Evolutionary conservation across 2,888 invertebrate genomes (phyloP), one percentile per base, ranked within the genome.

Genomic region (Drosophila trichaetosa): DNA sequence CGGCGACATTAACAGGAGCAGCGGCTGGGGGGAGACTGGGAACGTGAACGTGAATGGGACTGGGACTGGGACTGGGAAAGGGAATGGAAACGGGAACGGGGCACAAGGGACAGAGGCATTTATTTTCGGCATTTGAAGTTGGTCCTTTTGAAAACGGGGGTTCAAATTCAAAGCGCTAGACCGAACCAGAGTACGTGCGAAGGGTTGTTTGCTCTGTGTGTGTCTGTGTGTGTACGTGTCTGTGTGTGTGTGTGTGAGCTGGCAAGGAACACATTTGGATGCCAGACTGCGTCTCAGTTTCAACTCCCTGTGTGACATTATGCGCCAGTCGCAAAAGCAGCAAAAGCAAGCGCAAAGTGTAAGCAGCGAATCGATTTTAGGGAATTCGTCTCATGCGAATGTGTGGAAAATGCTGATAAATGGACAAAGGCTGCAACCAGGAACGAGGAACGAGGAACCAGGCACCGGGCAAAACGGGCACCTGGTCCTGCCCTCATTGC

Each of bases 391-490:
- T 90, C 90, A 82, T 84, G 79, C 82, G 89, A 80, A 68, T 90
- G 90, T 90, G 90, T 89, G 90, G 84, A 86, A 91, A 91, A 91
- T 86, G 89, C 90, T 91, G 90, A 89, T 90, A 88, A 91, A 90
- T 89, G 82, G 62, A 80, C 57, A 69, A 65, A 63, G 48, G 11
- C 46, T 46, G 46, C 11, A 36, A 38, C 27, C 36, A 69, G 49
- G 56, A 18, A 27, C 8, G 27, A 51, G 51, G 5, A 5, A 63
- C 11, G 38, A 56, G 46, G 34, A 11, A 34, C 27, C 31, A 38
- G 34, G 18, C 31, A 31, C 18, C 36, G 7, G 36, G 6, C 49
- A 49, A 18, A 18, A 57, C 33, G 54, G 70, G 68, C 46, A 64
- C 52, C 60, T 48, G 46, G 24, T 11, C 36, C 49, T 51, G 46